These are phyloP conservation scores for Pissodes strobi DNA, from an alignment of 1,140 invertebrate species.

Conservation along the genomic window DNA sequence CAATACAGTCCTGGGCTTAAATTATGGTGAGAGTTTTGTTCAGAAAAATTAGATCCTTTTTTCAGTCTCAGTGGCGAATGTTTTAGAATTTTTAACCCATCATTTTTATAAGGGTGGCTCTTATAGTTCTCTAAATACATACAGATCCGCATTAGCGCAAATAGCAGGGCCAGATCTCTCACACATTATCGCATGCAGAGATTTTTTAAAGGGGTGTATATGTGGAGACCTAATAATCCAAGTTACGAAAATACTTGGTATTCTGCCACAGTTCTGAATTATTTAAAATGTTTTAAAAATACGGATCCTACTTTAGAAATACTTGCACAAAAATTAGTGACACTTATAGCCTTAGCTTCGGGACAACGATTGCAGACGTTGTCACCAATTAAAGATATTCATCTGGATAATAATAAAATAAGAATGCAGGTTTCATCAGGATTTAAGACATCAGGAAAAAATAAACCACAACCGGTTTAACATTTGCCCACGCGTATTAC, in stretches of 20 bases:
- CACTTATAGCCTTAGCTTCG: not conserved
- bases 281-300: not conserved
- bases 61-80: not conserved
- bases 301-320: not conserved
- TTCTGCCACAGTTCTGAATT: not conserved
- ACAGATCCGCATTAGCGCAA: not conserved
- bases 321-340: constrained; percentile 1
- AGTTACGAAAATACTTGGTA: constrained; percentile 6
- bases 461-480: too few species aligned
- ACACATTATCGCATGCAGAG: not conserved
- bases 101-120: not conserved
- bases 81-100: not conserved
- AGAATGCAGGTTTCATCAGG: too few species aligned
- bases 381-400: too few species aligned
- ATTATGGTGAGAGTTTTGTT: not conserved
- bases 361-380: not conserved
- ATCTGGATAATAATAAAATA: too few species aligned
- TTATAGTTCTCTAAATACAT: not conserved
- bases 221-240: not conserved
- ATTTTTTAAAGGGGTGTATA: constrained; percentile 7
- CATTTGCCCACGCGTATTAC: not conserved
- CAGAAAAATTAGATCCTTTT: not conserved
- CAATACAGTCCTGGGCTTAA: not conserved
- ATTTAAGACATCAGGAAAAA: too few species aligned
- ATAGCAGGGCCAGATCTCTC: not conserved